These are phyloP conservation scores for Synanthedon formicaeformis DNA, from an alignment of 2,888 invertebrate species.

Conservation along the genomic window DNA sequence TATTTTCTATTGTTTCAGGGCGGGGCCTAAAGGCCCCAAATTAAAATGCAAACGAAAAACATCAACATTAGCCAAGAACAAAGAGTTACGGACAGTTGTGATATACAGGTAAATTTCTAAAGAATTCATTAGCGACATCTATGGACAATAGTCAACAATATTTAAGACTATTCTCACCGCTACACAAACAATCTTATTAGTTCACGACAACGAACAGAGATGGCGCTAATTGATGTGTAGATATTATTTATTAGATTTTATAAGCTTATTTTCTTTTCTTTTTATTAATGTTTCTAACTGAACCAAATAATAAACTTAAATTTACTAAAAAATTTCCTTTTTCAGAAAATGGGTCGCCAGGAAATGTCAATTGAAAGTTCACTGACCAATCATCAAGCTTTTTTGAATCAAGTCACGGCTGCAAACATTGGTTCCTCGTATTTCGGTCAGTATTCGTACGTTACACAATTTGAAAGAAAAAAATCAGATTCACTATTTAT, in stretches of 20 bases:
- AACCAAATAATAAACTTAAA: too few species aligned
- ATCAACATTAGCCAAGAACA: conserved; percentile 70
- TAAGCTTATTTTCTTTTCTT: too few species aligned
- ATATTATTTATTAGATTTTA: too few species aligned
- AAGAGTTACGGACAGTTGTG: conserved; percentile 42
- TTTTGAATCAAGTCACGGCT: conserved; percentile 50
- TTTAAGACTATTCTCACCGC: too few species aligned
- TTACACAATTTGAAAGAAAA: conserved; percentile 42
- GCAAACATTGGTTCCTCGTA: conserved; percentile 49
- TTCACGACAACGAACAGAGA: not conserved
- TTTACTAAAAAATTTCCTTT: conserved; percentile 7
- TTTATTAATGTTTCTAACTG: too few species aligned
- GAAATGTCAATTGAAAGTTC: conserved; percentile 42
- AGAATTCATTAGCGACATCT: not conserved
- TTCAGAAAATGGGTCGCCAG: conserved; percentile 62
- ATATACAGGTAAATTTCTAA: conserved; percentile 32
- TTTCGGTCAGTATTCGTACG: conserved; percentile 64
- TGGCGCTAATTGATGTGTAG: not conserved
- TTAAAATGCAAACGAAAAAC: conserved; percentile 74
- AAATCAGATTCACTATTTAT: too few species aligned
- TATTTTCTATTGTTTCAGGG: conserved; percentile 26
- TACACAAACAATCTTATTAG: too few species aligned
- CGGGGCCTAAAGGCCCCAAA: conserved; percentile 9
- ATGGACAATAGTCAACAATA: too few species aligned
- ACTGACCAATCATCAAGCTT: conserved; percentile 29